phyloP scores from a whole-genome alignment of 2,888 invertebrate genomes.

The Ormyrus labotus region DNA sequence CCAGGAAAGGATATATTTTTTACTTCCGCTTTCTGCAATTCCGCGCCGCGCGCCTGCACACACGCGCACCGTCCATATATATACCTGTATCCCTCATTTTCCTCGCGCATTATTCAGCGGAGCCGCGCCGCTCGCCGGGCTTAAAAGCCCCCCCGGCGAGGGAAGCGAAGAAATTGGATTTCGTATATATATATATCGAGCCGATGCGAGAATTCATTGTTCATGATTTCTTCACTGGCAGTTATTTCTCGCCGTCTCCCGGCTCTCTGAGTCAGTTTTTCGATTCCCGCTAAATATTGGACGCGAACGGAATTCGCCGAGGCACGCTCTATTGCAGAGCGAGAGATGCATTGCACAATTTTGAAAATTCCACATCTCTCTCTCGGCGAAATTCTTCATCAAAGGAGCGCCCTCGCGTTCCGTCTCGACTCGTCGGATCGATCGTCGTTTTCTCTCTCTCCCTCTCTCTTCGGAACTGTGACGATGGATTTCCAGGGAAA shows the following conservation, averaged over 20 bases:
- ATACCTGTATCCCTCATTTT: neutral
- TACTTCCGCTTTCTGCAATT: constrained; percentile 56
- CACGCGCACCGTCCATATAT: neutral
- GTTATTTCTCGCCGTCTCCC: no score
- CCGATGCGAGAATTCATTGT: neutral
- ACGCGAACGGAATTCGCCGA: no score
- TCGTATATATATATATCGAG: constrained; percentile 5
- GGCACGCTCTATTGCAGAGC: no score
- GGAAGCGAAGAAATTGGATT: constrained; percentile 27
- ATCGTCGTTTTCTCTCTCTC: neutral
- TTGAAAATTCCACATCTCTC: no score
- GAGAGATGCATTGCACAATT: no score
- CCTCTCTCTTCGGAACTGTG: neutral
- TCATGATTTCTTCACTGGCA: no score
- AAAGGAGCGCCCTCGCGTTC: no score
- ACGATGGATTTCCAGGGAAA: constrained; percentile 36
- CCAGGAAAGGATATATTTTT: constrained; percentile 46
- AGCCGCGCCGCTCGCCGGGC: neutral
- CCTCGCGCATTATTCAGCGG: constrained; percentile 35
- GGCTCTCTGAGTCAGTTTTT: no score
- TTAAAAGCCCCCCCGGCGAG: neutral
- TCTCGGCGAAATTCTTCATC: no score
- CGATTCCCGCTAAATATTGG: no score
- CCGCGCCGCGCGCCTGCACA: constrained; percentile 11
- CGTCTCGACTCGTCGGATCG: neutral